Percentiles rank a stretch among this genome's conserved stretches.
Conservation (phyloP, 92 coral and sea anemone genomes). For the Micromussa lordhowensis region DNA sequence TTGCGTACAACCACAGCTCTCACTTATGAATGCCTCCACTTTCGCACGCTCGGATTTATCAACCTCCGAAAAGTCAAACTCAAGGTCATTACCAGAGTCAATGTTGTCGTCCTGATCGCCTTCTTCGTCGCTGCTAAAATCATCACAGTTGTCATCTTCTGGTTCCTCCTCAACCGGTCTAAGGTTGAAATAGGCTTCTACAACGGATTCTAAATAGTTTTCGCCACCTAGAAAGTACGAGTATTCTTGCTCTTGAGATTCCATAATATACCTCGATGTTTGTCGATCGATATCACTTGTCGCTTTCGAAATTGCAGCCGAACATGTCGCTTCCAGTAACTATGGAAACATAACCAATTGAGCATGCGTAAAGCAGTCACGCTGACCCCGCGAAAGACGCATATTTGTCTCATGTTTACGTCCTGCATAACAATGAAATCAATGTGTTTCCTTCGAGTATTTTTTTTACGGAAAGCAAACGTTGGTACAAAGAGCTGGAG, state of each 20-base stretch:
- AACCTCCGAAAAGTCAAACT: conserved; percentile 16
- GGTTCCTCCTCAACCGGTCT: conserved; percentile 18
- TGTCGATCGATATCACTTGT: no score
- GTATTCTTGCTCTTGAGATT: conserved; percentile 11
- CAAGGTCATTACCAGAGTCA: conserved; percentile 27
- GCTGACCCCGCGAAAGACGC: no score
- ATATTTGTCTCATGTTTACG: no score
- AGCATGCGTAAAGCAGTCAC: no score
- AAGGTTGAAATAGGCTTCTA: conserved; percentile 36
- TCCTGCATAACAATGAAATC: no score
- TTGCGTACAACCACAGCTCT: conserved; percentile 29
- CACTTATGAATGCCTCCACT: conserved; percentile 22
- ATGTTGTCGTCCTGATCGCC: conserved; percentile 1
- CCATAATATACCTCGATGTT: no score
- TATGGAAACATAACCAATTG: no score
- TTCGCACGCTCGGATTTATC: conserved; percentile 33
- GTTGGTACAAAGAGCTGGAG: no score
- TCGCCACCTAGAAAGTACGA: conserved; percentile 7
- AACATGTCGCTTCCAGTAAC: no score
- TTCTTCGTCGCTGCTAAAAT: conserved; percentile 7
- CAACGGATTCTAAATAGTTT: conserved; percentile 28
- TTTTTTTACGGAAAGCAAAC: no score
- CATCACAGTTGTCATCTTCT: neutral
- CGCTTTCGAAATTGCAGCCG: no score
- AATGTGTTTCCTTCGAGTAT: no score